Base-by-base conservation (phyloP, 2,113 vertebrate species). In the Sylvietta virens region DNA sequence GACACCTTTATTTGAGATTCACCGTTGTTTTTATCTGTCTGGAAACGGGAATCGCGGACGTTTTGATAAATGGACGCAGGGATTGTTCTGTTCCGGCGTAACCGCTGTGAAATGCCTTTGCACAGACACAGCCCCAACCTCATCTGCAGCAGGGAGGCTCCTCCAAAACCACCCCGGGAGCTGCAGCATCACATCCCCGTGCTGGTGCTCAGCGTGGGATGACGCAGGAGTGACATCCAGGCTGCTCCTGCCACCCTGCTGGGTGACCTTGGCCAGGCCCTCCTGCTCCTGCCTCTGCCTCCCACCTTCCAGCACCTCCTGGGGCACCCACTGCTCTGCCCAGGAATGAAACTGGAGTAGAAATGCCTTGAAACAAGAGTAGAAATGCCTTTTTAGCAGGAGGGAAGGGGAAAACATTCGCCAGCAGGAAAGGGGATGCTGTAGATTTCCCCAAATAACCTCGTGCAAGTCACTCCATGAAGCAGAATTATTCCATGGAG, bases 31-130 rank as follows among this genome's bases (percentile, higher is more conserved):
- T 92, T 57, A 91, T 87, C 94, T 69, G 84, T 60, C 89, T 79
- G 44, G 84, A 40, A 94, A 91, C 1, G n/a, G 86, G 53, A 57
- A 31, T 44, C 15, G 35, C 66, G 42, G 93, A 79, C 81, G 8
- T 51, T 85, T 79, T 92, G 94, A 95, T 85, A 42, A 95, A 95
- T 94, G 91, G 77, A 50, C 26, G 57, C 91, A 96, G 93, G 86
- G 81, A 79, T 26, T 81, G 47, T 57, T 92, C 81, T n/a, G 65
- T 91, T 84, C 80, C 92, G 76, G 77, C 4, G 61, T 27, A 85
- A 60, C 40, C 74, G n/a, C 81, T 82, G 94, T 60, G 86, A 92
- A 92, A 89, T 13, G 50, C 73, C 66, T 94, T 17, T 30, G 9
- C 69, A 12, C 82, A 37, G 48, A 28, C 10, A 48, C 3, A 8